Conservation (phyloP, 1,140 invertebrate genomes). For the Drosophila fuyamai region DNA sequence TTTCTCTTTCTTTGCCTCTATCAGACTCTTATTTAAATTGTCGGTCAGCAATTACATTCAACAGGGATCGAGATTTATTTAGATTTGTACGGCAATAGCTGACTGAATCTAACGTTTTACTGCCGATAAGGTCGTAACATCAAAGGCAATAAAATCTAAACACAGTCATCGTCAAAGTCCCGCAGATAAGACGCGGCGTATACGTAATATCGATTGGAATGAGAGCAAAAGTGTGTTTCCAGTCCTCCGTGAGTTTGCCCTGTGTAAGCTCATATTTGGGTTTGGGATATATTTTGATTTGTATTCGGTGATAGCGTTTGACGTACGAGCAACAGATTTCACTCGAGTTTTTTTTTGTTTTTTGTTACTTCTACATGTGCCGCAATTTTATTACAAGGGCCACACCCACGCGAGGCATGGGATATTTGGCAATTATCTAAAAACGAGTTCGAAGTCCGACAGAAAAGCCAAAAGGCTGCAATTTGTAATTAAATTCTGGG, state of each 20-base stretch:
- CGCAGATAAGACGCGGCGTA: conserved; percentile 65
- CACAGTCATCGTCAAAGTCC: conserved; percentile 39
- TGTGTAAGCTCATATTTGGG: conserved; percentile 21
- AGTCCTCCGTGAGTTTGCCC: conserved; percentile 27
- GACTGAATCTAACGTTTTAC: conserved; percentile 70
- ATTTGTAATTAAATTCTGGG: conserved; percentile 49
- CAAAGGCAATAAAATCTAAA: conserved; percentile 74
- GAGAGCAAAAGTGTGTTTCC: conserved; percentile 34
- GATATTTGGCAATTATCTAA: conserved; percentile 62
- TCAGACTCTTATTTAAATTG: conserved; percentile 39
- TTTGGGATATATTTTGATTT: conserved; percentile 66
- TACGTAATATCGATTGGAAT: conserved; percentile 72
- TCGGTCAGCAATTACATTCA: conserved; percentile 45
- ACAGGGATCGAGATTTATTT: conserved; percentile 42
- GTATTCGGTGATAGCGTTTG: conserved; percentile 66
- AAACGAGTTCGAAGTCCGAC: conserved; percentile 28
- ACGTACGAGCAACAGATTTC: conserved; percentile 81
- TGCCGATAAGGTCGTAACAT: conserved; percentile 74
- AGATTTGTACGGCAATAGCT: conserved; percentile 34
- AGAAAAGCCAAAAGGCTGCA: neutral
- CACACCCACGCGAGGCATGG: conserved; percentile 28
- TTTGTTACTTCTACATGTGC: conserved; percentile 48
- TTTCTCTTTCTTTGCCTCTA: conserved; percentile 12
- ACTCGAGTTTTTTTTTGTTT: conserved; percentile 21
- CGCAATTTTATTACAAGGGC: conserved; percentile 66